Evolutionary conservation across 2,113 vertebrate species (phyloP).

Genomic region (Aleadryas rufinucha): DNA sequence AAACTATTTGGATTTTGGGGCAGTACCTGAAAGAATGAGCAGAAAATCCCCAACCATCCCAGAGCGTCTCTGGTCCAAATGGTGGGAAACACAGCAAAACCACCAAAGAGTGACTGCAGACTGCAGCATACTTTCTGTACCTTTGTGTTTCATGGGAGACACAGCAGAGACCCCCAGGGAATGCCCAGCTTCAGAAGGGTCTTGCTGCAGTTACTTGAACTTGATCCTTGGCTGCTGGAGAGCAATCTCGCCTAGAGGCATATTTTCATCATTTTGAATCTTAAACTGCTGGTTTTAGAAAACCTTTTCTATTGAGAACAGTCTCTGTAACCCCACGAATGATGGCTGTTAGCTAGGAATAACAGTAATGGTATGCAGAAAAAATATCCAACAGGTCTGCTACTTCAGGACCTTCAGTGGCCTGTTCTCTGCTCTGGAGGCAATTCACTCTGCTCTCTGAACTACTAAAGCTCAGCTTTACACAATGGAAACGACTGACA

Average conservation of each 20-base stretch:
- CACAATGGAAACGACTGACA: not conserved
- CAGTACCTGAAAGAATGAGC: not conserved
- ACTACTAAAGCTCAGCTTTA: not conserved
- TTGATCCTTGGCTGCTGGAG: not conserved
- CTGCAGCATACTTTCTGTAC: not conserved
- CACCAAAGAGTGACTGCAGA: not conserved
- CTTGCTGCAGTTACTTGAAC: not conserved
- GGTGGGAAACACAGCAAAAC: not conserved
- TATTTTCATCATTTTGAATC: not conserved
- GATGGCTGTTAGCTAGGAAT: not conserved
- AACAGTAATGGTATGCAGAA: not conserved
- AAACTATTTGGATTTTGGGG: not conserved
- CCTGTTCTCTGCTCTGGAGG: not conserved
- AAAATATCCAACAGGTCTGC: not conserved
- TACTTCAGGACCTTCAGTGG: not conserved
- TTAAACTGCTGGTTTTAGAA: not conserved
- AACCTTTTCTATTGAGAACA: not conserved
- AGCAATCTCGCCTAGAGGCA: not conserved
- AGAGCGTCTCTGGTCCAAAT: not conserved
- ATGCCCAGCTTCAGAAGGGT: not conserved
- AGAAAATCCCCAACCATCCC: not conserved
- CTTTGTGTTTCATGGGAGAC: not conserved
- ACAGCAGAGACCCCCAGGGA: not conserved
- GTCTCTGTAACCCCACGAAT: not conserved
- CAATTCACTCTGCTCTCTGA: not conserved